Conservation (phyloP, 1,140 invertebrate species). For the Orchestia grillus region DNA sequence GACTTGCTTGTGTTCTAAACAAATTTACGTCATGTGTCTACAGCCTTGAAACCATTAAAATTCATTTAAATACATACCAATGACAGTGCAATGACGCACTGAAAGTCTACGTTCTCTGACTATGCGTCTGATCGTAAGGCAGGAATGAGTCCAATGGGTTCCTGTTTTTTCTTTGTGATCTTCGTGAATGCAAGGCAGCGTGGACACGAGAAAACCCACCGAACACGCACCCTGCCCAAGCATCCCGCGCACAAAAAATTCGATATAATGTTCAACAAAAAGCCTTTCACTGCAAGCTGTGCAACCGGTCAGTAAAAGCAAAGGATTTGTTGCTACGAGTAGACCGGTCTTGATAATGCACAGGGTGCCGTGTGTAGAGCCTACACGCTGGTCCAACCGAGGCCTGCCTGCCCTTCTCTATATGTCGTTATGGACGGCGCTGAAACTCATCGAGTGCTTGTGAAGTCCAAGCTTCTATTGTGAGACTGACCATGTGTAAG, state of each 20-base stretch:
- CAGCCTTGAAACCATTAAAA: no score
- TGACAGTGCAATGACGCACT: no score
- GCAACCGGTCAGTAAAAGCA: slow-evolving; percentile 34
- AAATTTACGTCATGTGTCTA: no score
- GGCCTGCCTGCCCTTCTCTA: not conserved
- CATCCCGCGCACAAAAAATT: not conserved
- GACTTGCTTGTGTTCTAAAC: no score
- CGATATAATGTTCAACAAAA: slow-evolving; percentile 27
- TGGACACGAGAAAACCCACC: not conserved
- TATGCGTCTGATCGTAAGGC: no score
- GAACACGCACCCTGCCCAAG: not conserved
- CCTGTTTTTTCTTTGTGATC: not conserved
- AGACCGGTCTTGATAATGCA: not conserved
- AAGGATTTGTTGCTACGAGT: slow-evolving; percentile 13
- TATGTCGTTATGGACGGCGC: not conserved
- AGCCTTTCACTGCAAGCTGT: slow-evolving; percentile 4
- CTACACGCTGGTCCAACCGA: not conserved
- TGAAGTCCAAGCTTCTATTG: not conserved
- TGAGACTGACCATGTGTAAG: not conserved
- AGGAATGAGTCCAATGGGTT: not conserved
- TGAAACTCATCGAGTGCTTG: not conserved
- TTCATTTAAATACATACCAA: no score
- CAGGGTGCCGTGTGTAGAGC: not conserved
- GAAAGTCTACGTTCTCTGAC: no score
- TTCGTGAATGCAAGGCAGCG: not conserved